phyloP scores from a whole-genome alignment of 2,797 vertebrate genomes.

The Paramormyrops hopkinsi region DNA sequence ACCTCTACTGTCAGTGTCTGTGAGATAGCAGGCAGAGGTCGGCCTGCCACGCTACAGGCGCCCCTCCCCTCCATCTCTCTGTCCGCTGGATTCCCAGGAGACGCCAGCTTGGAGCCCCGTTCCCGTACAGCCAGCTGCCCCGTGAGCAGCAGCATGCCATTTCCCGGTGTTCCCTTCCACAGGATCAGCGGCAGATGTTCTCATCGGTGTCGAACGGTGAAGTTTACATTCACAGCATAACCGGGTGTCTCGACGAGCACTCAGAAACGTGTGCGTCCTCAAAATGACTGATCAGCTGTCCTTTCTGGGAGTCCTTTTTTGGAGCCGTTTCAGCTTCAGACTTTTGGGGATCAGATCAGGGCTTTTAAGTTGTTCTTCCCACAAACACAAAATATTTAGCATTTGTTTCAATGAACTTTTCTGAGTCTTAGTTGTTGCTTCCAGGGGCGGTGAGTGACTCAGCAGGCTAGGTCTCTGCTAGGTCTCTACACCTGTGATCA shows the following conservation, averaged over 20 bases:
- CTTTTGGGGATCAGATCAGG: not conserved
- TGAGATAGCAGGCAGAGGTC: not conserved
- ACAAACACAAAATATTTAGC: not conserved
- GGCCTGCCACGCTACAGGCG: not conserved
- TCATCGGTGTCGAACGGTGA: not conserved
- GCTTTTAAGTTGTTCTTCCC: not conserved
- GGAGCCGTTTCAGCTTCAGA: not conserved
- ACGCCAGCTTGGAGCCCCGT: not conserved
- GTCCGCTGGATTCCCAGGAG: not conserved
- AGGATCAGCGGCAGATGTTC: not conserved
- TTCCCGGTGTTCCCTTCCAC: not conserved
- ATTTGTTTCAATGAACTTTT: not conserved
- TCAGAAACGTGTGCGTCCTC: not conserved
- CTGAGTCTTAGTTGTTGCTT: not conserved
- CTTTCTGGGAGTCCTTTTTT: not conserved
- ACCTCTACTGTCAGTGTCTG: not conserved
- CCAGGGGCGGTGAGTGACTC: not conserved
- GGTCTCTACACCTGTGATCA: not conserved
- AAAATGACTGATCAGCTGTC: not conserved
- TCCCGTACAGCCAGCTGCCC: not conserved
- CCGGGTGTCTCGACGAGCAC: not conserved
- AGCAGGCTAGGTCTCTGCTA: no score
- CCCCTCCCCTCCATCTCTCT: not conserved
- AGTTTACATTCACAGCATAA: not conserved
- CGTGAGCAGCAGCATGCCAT: not conserved